Evolutionary conservation across 1,140 invertebrate genomes (phyloP).

Genomic region (Antheraea mylitta): DNA sequence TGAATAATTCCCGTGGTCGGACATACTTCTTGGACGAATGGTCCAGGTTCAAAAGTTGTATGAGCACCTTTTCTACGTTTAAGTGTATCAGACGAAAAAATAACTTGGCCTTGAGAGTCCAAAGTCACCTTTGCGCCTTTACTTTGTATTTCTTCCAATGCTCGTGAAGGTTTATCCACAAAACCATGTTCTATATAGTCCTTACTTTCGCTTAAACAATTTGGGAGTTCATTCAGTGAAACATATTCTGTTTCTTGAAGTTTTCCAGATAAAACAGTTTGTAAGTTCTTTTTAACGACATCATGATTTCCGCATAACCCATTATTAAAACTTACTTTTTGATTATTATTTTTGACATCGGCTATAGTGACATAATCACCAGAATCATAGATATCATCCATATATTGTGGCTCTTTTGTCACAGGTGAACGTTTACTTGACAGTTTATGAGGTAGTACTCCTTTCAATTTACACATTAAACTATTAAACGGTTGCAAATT

Average conservation of each 20-base stretch:
- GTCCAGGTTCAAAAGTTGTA: slow-evolving; percentile 91
- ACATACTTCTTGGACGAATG: slow-evolving; percentile 83
- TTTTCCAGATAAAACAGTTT: slow-evolving; percentile 78
- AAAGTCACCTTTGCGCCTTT: slow-evolving; percentile 90
- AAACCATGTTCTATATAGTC: slow-evolving; percentile 66
- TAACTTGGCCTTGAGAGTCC: slow-evolving; percentile 93
- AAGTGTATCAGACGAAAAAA: slow-evolving; percentile 93
- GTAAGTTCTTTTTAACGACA: slow-evolving; percentile 79
- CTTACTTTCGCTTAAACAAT: slow-evolving; percentile 75
- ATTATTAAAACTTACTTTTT: slow-evolving; percentile 77
- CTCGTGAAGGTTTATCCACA: slow-evolving; percentile 47
- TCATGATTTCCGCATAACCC: slow-evolving; percentile 80
- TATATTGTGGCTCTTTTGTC: slow-evolving; percentile 66
- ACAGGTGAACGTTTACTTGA: slow-evolving; percentile 76
- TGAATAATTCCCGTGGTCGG: slow-evolving; percentile 68
- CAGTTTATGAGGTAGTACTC: slow-evolving; percentile 79
- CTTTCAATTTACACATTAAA: slow-evolving; percentile 83
- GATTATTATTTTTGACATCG: slow-evolving; percentile 88
- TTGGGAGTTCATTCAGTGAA: slow-evolving; percentile 88
- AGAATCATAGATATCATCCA: slow-evolving; percentile 77
- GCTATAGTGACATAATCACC: slow-evolving; percentile 92
- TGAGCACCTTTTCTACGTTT: slow-evolving; percentile 89
- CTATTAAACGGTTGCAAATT: slow-evolving; percentile 80
- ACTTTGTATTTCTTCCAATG: slow-evolving; percentile 63
- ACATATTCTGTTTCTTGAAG: slow-evolving; percentile 87